These are phyloP conservation scores for Eulemur macaco DNA, from an alignment of 2,113 vertebrate species.

Conservation along the genomic window DNA sequence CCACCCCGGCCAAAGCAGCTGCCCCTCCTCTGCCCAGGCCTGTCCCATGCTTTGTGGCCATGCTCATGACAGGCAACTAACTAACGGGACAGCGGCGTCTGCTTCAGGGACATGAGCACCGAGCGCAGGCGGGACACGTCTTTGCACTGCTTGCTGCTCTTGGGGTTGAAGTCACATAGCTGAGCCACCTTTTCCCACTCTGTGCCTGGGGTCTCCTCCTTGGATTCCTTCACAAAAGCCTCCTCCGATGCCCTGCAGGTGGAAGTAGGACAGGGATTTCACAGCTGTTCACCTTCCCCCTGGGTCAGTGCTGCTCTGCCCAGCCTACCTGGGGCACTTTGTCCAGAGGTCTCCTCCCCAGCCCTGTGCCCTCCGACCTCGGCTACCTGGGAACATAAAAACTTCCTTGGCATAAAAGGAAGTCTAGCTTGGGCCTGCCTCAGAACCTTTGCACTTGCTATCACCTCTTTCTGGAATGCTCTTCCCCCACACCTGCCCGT, in stretches of 20 bases:
- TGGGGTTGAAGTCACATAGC: constrained; percentile 99
- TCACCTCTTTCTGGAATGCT: background rate
- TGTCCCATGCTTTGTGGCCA: constrained; percentile 51
- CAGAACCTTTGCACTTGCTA: background rate
- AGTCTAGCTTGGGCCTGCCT: background rate
- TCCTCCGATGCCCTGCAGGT: constrained; percentile 94
- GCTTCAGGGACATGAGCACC: constrained; percentile 98
- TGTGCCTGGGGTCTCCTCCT: constrained; percentile 91
- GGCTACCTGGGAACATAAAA: background rate
- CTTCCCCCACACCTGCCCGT: background rate
- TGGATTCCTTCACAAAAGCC: constrained; percentile 93
- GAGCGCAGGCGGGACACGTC: constrained; percentile 98
- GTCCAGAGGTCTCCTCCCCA: background rate
- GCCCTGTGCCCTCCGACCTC: background rate
- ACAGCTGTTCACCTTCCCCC: background rate
- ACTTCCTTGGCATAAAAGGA: background rate
- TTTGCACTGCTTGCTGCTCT: constrained; percentile 99
- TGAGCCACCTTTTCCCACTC: constrained; percentile 98
- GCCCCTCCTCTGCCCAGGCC: constrained; percentile 41
- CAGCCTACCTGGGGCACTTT: background rate
- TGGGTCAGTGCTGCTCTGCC: background rate
- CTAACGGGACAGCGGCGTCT: constrained; percentile 96
- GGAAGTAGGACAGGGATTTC: background rate
- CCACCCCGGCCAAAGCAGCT: background rate
- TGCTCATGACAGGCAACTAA: constrained; percentile 82